Evolutionary conservation across 2,888 invertebrate genomes (phyloP).

Genomic region (Mallateleia sp.): DNA sequence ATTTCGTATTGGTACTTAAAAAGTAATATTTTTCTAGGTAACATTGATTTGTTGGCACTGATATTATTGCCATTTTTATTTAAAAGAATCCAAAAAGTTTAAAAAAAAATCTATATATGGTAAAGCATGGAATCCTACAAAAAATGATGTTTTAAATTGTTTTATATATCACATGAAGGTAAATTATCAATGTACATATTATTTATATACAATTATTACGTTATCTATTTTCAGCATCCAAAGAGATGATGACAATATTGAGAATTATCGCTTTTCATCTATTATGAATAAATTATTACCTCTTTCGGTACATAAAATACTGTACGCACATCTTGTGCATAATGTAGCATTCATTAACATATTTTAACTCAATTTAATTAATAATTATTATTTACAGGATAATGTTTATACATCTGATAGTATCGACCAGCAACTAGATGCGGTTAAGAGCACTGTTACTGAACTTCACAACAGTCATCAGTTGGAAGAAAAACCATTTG

Average conservation of each 20-base stretch:
- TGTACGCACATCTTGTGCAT: too few relatives aligned
- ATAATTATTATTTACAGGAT: too few relatives aligned
- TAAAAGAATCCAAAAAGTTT: slow-evolving; percentile 22
- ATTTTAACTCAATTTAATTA: too few relatives aligned
- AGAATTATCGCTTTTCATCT: slow-evolving; percentile 1
- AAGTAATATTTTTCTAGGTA: too few relatives aligned
- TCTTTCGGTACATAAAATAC: too few relatives aligned
- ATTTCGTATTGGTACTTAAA: too few relatives aligned
- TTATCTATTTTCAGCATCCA: slow-evolving; percentile 19
- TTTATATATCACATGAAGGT: slow-evolving; percentile 29
- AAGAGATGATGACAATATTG: slow-evolving; percentile 36
- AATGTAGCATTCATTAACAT: too few relatives aligned
- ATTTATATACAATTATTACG: neutral
- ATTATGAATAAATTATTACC: too few relatives aligned
- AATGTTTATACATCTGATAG: too few relatives aligned
- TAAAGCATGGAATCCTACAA: slow-evolving; percentile 25
- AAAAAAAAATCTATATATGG: slow-evolving; percentile 21
- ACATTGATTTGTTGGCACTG: too few relatives aligned
- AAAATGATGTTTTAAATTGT: slow-evolving; percentile 14
- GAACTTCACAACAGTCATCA: slow-evolving; percentile 44
- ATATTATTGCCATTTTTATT: slow-evolving; percentile 42
- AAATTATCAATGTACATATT: neutral
- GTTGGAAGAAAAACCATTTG: slow-evolving; percentile 52
- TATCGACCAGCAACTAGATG: too few relatives aligned
- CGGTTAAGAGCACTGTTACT: neutral